Evolutionary conservation across 2,797 vertebrate species (phyloP).

Genomic region (Poecile montanus): DNA sequence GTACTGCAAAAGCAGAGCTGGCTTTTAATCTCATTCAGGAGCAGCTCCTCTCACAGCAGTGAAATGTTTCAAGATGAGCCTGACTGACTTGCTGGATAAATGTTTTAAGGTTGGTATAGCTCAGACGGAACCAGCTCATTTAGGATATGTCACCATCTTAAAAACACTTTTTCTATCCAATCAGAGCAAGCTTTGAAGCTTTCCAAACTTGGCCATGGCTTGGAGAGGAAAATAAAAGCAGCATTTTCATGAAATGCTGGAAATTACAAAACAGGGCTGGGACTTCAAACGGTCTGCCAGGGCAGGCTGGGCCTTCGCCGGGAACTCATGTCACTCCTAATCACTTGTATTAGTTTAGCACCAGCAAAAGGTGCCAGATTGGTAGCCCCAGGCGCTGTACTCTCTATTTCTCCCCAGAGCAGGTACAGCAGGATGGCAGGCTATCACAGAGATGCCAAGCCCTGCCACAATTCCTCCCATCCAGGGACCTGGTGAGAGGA

Average conservation of each 20-base stretch:
- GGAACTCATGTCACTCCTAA: neutral
- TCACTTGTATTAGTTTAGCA: constrained; percentile 2
- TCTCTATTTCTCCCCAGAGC: neutral
- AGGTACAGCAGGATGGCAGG: constrained; percentile 4
- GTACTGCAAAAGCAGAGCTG: constrained; percentile 30
- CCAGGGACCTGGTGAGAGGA: neutral
- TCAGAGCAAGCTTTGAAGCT: constrained; percentile 29
- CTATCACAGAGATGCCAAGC: neutral
- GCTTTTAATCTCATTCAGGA: constrained; percentile 36
- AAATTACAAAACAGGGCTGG: constrained; percentile 34
- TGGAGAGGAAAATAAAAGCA: constrained; percentile 7
- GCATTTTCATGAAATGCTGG: constrained; percentile 41
- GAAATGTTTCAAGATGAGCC: constrained; percentile 47
- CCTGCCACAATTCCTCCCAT: neutral
- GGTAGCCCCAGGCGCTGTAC: neutral
- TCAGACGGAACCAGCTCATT: constrained; percentile 17
- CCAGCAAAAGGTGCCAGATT: constrained; percentile 22
- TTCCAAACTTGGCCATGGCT: neutral
- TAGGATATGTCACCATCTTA: constrained; percentile 19
- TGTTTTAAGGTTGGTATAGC: neutral
- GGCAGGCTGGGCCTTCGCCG: neutral
- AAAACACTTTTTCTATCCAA: constrained; percentile 16
- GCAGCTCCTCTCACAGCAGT: constrained; percentile 59
- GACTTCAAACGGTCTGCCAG: neutral
- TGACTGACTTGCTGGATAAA: constrained; percentile 27